Base-by-base conservation (phyloP, 1,140 invertebrate species). In the Zophobas atratus region DNA sequence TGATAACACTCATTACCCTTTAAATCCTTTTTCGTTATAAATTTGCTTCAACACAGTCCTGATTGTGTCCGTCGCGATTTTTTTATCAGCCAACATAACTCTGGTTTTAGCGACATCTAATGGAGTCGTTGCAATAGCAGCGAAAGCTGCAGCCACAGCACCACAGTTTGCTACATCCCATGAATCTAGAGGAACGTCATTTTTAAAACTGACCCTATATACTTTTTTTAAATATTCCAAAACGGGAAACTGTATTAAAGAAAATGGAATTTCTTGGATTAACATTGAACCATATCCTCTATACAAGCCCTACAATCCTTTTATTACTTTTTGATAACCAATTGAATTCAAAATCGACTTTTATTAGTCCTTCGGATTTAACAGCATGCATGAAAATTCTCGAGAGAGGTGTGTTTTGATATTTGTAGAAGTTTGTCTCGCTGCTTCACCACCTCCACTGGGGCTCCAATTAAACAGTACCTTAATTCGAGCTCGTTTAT, bases 91-190 rank as follows among this genome's bases (percentile, higher is more conserved):
- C 6, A 99, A 87, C 96, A 99, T 99, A 70, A 99, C 98, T 83
- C 97, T 89, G 0, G 98, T 99, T 89, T 99, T 99, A 0, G 94
- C 95, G 5, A 99, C 96, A 89, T 99, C 98, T n/a, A 99, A 88
- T 1, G 98, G 98, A 0, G 97, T 99, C 1, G 97, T 99, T 0
- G 96, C 75, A 0, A 90, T 93, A 1, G 95, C 96, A 8, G 97
- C 92, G 75, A 96, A 88, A 1, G 92, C 94, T 6, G 96, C 96
- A 38, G 96, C 93, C 53, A 95, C 67, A 0, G 95, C 94, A 6
- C 97, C 97, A 88, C 95, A 97, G 3, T 94, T 67, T 0, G 95
- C 93, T 2, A 95, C 94, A 88, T 96, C 90, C 79, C 90, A 89
- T 1, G 92, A 83, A 32, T 83, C 80, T 6, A 86, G 76, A n/a